Evolutionary conservation across 2,797 vertebrate genomes (phyloP).

Genomic region (Neopelma chrysocephalum): DNA sequence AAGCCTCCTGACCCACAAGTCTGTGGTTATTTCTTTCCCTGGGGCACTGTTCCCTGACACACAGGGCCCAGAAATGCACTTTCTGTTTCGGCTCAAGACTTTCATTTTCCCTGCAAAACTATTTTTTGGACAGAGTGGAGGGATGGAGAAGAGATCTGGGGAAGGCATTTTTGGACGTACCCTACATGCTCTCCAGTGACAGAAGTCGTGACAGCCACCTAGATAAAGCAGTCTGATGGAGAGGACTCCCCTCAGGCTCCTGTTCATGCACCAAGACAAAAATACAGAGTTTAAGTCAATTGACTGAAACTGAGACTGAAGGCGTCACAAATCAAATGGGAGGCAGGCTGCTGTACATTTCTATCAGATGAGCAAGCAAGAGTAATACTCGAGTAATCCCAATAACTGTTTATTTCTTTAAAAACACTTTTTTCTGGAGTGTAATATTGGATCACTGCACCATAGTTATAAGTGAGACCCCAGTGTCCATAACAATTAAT

Average conservation of each 20-base stretch:
- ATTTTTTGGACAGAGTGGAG: not conserved
- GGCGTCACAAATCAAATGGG: not conserved
- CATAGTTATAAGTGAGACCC: not conserved
- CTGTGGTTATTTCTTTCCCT: not conserved
- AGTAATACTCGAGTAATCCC: not conserved
- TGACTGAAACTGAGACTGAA: not conserved
- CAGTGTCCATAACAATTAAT: constrained; percentile 23
- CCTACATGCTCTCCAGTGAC: rapidly evolving
- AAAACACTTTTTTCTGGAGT: not conserved
- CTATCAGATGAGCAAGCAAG: not conserved
- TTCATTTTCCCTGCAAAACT: not conserved
- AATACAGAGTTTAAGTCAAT: not conserved
- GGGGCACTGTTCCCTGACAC: not conserved
- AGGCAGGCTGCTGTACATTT: not conserved
- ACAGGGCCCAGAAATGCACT: not conserved
- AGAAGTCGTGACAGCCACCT: not conserved
- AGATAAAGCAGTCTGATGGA: not conserved
- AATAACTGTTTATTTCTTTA: not conserved
- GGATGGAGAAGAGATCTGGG: not conserved
- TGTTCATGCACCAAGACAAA: not conserved
- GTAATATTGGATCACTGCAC: not conserved
- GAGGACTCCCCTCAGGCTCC: not conserved
- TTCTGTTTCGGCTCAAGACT: not conserved
- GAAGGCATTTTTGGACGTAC: not conserved
- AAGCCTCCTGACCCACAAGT: not conserved